These are phyloP conservation scores for Creontiades dilutus DNA, from an alignment of 2,888 invertebrate genomes.

Conservation along the genomic window DNA sequence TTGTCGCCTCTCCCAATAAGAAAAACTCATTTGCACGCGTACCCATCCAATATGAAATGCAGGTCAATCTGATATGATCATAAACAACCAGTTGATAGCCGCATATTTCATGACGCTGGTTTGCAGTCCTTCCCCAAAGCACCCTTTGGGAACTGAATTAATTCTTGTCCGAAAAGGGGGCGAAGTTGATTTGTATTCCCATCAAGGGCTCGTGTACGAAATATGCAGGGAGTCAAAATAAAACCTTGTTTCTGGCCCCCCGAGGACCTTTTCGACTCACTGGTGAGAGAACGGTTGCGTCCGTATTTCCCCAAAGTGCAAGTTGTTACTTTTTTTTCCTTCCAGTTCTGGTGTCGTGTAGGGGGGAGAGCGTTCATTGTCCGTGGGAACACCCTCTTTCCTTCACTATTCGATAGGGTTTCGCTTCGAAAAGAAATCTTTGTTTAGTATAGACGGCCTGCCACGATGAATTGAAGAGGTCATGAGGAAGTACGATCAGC, in stretches of 20 bases:
- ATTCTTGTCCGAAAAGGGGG: conserved; percentile 27
- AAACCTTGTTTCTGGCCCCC: conserved; percentile 39
- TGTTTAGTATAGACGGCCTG: no score
- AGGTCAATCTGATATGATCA: not conserved
- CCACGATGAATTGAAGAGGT: no score
- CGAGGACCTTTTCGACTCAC: not conserved
- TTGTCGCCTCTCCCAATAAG: no score
- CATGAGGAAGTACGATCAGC: no score
- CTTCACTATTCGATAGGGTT: not conserved
- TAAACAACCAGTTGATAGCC: not conserved
- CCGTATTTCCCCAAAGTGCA: conserved; percentile 34
- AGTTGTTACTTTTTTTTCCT: conserved; percentile 24
- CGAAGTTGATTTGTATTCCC: conserved; percentile 42
- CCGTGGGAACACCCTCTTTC: not conserved
- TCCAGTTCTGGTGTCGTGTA: not conserved
- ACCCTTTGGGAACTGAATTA: conserved; percentile 17
- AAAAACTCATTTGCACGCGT: no score
- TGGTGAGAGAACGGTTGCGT: not conserved
- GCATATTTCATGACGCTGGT: not conserved
- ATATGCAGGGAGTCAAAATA: conserved; percentile 32
- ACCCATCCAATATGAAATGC: no score
- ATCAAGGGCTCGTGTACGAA: conserved; percentile 31
- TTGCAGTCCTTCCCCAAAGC: not conserved
- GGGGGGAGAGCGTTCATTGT: conserved; percentile 22
- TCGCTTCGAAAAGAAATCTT: no score